phyloP scores from a whole-genome alignment of 2,797 vertebrate genomes.

The Fundulus diaphanus region DNA sequence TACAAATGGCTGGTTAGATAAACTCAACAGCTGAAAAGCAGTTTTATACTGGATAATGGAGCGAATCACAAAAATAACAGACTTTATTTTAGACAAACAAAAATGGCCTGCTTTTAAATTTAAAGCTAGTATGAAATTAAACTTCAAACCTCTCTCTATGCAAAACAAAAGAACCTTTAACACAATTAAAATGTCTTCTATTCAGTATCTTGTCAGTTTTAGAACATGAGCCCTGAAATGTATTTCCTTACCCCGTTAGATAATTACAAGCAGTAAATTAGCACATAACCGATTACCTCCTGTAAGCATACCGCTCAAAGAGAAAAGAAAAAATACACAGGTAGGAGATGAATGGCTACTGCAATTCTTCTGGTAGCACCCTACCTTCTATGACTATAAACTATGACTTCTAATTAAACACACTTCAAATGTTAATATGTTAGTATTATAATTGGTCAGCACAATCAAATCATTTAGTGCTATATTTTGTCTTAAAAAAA shows the following conservation, averaged over 20 bases:
- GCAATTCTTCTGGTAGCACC: not conserved
- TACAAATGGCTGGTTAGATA: no score
- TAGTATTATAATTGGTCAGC: not conserved
- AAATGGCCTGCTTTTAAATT: conserved; percentile 55
- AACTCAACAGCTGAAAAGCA: no score
- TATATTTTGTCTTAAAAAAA: no score
- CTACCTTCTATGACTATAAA: not conserved
- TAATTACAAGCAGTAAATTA: not conserved
- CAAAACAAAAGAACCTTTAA: conserved; percentile 55
- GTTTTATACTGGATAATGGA: conserved; percentile 5
- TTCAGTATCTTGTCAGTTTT: not conserved
- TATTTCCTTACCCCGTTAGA: not conserved
- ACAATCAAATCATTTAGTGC: not conserved
- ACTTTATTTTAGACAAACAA: conserved; percentile 63
- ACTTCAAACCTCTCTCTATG: conserved; percentile 58
- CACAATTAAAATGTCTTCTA: conserved; percentile 15
- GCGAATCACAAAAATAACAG: conserved; percentile 52
- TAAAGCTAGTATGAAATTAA: conserved; percentile 70
- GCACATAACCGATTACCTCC: not conserved
- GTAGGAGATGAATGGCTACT: not conserved
- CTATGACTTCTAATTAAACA: not conserved
- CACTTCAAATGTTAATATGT: not conserved
- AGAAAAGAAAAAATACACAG: not conserved
- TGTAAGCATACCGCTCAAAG: not conserved
- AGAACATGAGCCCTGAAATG: not conserved